Percentiles rank a stretch among this genome's conserved stretches.
Evolutionary conservation across 2,797 vertebrate species (phyloP).

Genomic region (Onychomys leucogaster): DNA sequence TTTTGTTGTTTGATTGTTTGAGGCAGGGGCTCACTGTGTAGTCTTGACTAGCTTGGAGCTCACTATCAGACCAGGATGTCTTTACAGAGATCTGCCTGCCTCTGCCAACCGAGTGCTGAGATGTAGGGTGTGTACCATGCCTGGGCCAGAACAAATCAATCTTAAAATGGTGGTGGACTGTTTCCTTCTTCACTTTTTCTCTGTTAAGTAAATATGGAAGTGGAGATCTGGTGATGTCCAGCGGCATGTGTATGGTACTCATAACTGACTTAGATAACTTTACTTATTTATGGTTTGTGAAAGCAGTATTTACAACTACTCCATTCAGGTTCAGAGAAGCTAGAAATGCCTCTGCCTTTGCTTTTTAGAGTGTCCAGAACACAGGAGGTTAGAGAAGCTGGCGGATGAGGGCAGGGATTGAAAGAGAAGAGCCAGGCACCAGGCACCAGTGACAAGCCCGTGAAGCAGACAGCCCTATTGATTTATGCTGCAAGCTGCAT

Average conservation of each 20-base stretch:
- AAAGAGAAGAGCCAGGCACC: slow-evolving; percentile 4
- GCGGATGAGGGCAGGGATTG: background rate
- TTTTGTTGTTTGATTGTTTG: background rate
- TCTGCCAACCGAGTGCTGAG: background rate
- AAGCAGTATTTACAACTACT: slow-evolving; percentile 14
- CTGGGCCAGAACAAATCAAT: background rate
- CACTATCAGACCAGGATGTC: background rate
- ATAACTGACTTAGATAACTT: background rate
- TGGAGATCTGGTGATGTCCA: background rate
- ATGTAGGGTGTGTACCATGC: background rate
- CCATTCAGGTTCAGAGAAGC: slow-evolving; percentile 34
- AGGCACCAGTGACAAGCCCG: background rate
- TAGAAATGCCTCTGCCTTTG: slow-evolving; percentile 40
- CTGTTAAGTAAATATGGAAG: background rate
- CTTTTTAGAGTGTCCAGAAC: slow-evolving; percentile 25
- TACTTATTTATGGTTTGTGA: slow-evolving; percentile 47
- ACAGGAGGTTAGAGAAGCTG: slow-evolving; percentile 25
- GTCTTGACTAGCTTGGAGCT: background rate
- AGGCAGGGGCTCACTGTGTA: background rate
- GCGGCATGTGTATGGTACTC: background rate
- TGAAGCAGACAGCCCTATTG: slow-evolving; percentile 70
- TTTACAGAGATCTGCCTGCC: background rate
- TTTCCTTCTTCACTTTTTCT: background rate
- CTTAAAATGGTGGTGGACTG: background rate
- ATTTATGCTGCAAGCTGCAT: slow-evolving; percentile 64